A percentile compares a stretch with the other conserved stretches of the same genome.
Evolutionary conservation across 2,888 invertebrate genomes (phyloP).

Genomic region (Orchesella flavescens): DNA sequence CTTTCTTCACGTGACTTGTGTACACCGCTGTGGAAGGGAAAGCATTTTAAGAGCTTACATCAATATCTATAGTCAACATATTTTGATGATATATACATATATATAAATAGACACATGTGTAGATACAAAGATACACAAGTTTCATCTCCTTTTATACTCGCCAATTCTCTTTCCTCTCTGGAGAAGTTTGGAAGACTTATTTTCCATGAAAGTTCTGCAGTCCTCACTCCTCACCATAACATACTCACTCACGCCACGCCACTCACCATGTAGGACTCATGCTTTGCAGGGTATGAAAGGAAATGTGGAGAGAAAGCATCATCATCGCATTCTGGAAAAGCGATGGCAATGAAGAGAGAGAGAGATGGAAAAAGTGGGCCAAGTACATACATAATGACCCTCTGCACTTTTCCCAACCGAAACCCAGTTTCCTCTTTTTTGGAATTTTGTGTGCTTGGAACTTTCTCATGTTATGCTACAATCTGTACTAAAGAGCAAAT

Average conservation of each 20-base stretch:
- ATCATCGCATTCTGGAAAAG: neutral
- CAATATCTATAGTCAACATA: too few relatives aligned
- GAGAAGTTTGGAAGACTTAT: neutral
- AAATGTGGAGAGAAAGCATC: constrained; percentile 1
- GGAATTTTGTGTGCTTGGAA: constrained; percentile 26
- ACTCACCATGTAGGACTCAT: neutral
- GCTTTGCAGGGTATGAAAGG: neutral
- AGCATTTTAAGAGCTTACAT: too few relatives aligned
- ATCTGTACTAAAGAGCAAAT: too few relatives aligned
- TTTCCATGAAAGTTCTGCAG: constrained; percentile 36
- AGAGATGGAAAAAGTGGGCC: constrained; percentile 53
- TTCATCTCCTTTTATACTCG: constrained; percentile 19
- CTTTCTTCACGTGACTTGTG: too few relatives aligned
- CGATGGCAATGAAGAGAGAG: neutral
- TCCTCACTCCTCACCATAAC: constrained; percentile 14
- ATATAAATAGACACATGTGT: too few relatives aligned
- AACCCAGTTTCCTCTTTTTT: constrained; percentile 29
- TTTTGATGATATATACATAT: too few relatives aligned
- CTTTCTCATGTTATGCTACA: neutral
- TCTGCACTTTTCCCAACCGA: constrained; percentile 46
- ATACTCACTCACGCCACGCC: constrained; percentile 20
- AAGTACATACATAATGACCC: constrained; percentile 59
- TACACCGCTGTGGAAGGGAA: neutral
- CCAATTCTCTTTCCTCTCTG: neutral
- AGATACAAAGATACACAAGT: constrained; percentile 4